Evolutionary conservation across 2,797 vertebrate genomes (phyloP).

Genomic region (Danio jaintianensis): DNA sequence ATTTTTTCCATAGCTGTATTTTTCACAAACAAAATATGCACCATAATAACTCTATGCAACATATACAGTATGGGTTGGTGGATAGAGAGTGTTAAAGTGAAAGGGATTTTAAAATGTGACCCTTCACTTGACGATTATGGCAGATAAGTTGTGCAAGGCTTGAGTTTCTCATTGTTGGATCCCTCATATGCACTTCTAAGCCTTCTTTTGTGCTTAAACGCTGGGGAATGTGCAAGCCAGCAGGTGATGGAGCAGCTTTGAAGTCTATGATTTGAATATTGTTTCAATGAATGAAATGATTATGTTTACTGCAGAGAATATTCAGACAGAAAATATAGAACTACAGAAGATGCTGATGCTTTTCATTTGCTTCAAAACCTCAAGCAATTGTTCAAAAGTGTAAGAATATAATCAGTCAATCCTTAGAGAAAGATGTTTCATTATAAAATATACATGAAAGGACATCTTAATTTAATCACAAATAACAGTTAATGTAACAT

Average conservation of each 20-base stretch:
- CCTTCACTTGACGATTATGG: constrained; percentile 65
- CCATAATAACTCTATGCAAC: neutral
- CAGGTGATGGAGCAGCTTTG: constrained; percentile 64
- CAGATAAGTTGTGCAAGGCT: constrained; percentile 61
- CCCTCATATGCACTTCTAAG: constrained; percentile 76
- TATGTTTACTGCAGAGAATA: constrained; percentile 4
- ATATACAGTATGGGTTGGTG: no score
- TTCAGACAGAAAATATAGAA: neutral
- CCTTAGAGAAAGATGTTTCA: neutral
- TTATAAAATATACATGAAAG: neutral
- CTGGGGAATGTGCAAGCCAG: constrained; percentile 29
- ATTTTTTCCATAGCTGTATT: no score
- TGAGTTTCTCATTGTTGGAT: constrained; percentile 66
- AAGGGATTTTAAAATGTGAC: constrained; percentile 68
- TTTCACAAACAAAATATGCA: no score
- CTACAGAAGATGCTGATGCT: neutral
- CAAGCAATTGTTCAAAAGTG: neutral
- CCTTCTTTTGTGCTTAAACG: constrained; percentile 53
- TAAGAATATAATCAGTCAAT: neutral
- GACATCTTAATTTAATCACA: no score
- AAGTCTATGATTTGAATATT: constrained; percentile 47
- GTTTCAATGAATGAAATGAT: constrained; percentile 5
- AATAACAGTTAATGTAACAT: no score
- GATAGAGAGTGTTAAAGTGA: constrained; percentile 16
- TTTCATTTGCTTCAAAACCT: neutral